Percentiles rank a stretch among this genome's conserved stretches.
Conservation (phyloP, 1,140 invertebrate species). For the Philotrypesis tridentata region DNA sequence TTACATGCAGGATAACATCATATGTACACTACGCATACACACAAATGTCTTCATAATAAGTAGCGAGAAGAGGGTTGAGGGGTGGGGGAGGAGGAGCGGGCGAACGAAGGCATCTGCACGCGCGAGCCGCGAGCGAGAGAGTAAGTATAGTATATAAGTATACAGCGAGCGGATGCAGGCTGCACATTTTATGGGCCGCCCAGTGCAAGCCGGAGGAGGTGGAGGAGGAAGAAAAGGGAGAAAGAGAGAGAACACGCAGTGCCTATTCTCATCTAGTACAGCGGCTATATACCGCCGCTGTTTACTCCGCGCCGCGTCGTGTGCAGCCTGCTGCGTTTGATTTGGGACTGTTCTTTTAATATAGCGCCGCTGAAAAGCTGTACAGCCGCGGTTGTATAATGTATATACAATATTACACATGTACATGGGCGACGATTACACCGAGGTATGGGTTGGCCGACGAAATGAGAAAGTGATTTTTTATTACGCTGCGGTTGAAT, state of each 20-base stretch:
- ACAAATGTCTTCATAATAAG: too few relatives aligned
- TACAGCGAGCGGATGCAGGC: constrained; percentile 69
- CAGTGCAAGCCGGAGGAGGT: constrained; percentile 60
- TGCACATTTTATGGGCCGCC: constrained; percentile 69
- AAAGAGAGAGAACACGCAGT: background rate
- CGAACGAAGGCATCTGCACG: too few relatives aligned
- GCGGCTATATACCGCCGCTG: constrained; percentile 52
- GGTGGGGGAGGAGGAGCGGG: too few relatives aligned
- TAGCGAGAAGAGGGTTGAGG: too few relatives aligned
- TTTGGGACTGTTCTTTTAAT: background rate
- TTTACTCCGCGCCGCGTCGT: background rate
- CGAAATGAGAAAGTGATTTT: too few relatives aligned
- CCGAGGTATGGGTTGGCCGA: too few relatives aligned
- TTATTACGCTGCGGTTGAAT: too few relatives aligned
- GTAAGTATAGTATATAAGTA: too few relatives aligned
- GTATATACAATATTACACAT: background rate
- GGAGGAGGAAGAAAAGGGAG: background rate
- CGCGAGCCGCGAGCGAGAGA: too few relatives aligned
- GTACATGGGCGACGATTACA: too few relatives aligned
- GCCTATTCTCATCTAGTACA: constrained; percentile 65
- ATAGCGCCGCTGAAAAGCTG: background rate
- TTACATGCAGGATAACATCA: too few relatives aligned
- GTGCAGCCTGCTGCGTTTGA: background rate
- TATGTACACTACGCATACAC: too few relatives aligned
- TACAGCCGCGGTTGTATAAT: background rate